These are phyloP conservation scores for Paramisgurnus dabryanus DNA, from an alignment of 2,113 vertebrate species.

Conservation along the genomic window DNA sequence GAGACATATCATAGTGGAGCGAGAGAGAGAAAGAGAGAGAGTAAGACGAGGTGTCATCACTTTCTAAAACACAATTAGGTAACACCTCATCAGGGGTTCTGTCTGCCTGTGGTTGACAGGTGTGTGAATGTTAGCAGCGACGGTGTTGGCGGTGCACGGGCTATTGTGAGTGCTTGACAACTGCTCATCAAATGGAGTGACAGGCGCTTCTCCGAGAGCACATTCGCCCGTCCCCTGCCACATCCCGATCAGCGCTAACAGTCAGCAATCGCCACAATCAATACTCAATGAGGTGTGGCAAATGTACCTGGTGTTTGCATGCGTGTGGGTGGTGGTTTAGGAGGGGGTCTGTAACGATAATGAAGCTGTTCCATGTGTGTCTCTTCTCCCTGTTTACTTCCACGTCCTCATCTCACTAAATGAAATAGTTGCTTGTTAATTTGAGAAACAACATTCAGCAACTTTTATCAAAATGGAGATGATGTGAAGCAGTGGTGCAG, in stretches of 20 bases:
- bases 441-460: slow-evolving; percentile 71
- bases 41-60: slow-evolving; percentile 74
- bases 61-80: slow-evolving; percentile 91
- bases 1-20: slow-evolving; percentile 70
- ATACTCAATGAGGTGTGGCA: slow-evolving; percentile 81
- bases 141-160: slow-evolving; percentile 66
- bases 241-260: slow-evolving; percentile 31
- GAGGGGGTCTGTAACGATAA: slow-evolving; percentile 64
- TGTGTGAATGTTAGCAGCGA: slow-evolving; percentile 75
- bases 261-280: slow-evolving; percentile 70
- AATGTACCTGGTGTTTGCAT: slow-evolving; percentile 63
- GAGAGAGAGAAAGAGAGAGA: slow-evolving; percentile 42
- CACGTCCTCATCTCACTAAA: slow-evolving; percentile 60
- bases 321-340: slow-evolving; percentile 3
- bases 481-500: slow-evolving; percentile 50
- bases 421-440: slow-evolving; percentile 64
- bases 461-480: slow-evolving; percentile 60
- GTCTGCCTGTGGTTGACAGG: slow-evolving; percentile 83
- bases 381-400: slow-evolving; percentile 20
- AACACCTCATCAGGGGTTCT: slow-evolving; percentile 88
- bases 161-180: slow-evolving; percentile 73
- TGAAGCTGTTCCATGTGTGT: slow-evolving; percentile 75
- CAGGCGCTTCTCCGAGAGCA: slow-evolving; percentile 80
- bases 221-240: slow-evolving; percentile 31
- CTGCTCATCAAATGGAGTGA: slow-evolving; percentile 75